These are phyloP conservation scores for Megamerina dolium DNA, from an alignment of 2,888 invertebrate genomes.

Conservation along the genomic window DNA sequence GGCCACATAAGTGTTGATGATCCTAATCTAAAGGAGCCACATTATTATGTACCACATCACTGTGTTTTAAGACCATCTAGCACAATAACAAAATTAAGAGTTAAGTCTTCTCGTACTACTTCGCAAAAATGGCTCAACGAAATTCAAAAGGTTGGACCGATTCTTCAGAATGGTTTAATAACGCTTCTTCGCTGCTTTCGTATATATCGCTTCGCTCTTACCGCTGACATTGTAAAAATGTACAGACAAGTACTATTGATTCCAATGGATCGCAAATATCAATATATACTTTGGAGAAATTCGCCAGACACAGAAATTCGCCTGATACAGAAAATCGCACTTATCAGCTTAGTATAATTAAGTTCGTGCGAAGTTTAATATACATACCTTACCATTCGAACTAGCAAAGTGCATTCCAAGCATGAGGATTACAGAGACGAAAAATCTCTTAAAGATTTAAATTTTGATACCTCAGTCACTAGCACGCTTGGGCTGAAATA, in stretches of 20 bases:
- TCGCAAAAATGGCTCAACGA: slow-evolving; percentile 18
- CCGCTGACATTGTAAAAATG: no score
- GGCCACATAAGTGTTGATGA: slow-evolving; percentile 10
- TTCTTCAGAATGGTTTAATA: no score
- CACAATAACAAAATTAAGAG: slow-evolving; percentile 16
- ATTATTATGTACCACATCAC: slow-evolving; percentile 18
- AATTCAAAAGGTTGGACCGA: slow-evolving; percentile 18
- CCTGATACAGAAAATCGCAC: slow-evolving; percentile 11
- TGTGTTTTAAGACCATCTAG: slow-evolving; percentile 17
- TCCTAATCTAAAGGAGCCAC: slow-evolving; percentile 7
- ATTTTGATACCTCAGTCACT: not conserved
- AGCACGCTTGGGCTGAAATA: slow-evolving; percentile 4
- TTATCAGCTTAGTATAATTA: no score
- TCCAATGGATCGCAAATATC: slow-evolving; percentile 13
- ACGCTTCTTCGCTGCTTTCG: slow-evolving; percentile 17
- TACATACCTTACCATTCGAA: slow-evolving; percentile 15
- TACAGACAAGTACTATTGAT: slow-evolving; percentile 17
- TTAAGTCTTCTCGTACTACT: slow-evolving; percentile 12
- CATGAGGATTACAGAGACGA: not conserved
- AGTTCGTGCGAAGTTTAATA: slow-evolving; percentile 6
- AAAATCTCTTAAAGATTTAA: not conserved
- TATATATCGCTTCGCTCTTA: slow-evolving; percentile 14
- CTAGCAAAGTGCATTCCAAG: slow-evolving; percentile 11
- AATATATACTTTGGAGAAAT: no score
- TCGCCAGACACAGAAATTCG: slow-evolving; percentile 16